Conservation (phyloP, 2,888 invertebrate genomes). For the Margaritifera margaritifera region DNA sequence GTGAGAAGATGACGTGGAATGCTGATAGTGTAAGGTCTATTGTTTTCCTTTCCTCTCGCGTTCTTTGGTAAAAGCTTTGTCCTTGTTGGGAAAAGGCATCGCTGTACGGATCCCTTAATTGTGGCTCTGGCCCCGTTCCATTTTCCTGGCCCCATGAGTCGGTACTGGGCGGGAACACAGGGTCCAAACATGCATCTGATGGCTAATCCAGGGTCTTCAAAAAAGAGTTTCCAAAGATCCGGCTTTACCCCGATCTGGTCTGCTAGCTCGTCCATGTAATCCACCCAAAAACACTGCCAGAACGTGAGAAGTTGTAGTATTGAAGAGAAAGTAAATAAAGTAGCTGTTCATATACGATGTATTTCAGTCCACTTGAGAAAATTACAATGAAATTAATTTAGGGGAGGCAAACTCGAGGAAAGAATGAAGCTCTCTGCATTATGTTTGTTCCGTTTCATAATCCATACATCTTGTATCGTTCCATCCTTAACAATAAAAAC, state of each 20-base stretch:
- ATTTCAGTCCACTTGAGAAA: too few species aligned
- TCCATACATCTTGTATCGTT: too few species aligned
- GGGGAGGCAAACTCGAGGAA: too few species aligned
- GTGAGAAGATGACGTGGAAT: conserved; percentile 35
- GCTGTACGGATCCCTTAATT: conserved; percentile 38
- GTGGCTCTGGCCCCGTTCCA: conserved; percentile 55
- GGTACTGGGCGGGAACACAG: conserved; percentile 67
- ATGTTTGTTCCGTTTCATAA: too few species aligned
- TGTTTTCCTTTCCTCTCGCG: conserved; percentile 10
- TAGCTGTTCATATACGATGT: too few species aligned
- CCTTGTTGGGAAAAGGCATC: conserved; percentile 33
- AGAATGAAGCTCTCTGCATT: too few species aligned
- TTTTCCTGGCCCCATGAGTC: conserved; percentile 61
- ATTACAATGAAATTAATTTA: too few species aligned
- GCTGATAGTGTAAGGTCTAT: conserved; percentile 15
- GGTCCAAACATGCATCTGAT: conserved; percentile 64
- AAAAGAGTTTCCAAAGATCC: conserved; percentile 44
- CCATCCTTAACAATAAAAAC: too few species aligned
- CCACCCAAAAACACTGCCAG: conserved; percentile 68
- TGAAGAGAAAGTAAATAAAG: too few species aligned
- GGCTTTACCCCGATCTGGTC: conserved; percentile 60
- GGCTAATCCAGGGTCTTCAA: conserved; percentile 57
- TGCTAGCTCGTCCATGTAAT: conserved; percentile 69
- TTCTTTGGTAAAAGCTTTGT: conserved; percentile 37
- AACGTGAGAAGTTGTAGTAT: neutral